Evolutionary conservation across 2,113 vertebrate genomes (phyloP).

Genomic region (western clawed frog (Xenopus tropicalis)): UCB_Xtro_10.0 CM004446.2:75905001-75905500

Average conservation of each 20-base stretch:
- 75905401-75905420: too few species aligned
- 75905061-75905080: neutral
- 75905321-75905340: too few species aligned
- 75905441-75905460: too few species aligned
- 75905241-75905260: neutral
- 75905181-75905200: neutral
- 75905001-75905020: slow-evolving; percentile 89
- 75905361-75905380: too few species aligned
- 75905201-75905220: neutral
- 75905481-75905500: too few species aligned
- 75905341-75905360: too few species aligned
- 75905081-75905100: neutral
- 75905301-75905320: too few species aligned
- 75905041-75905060: slow-evolving; percentile 76
- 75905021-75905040: slow-evolving; percentile 79
- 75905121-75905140: neutral
- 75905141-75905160: neutral
- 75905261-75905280: neutral
- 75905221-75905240: neutral
- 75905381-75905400: too few species aligned
- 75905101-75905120: neutral
- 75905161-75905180: neutral
- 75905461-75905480: too few species aligned
- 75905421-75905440: too few species aligned
- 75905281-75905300: neutral